phyloP scores from a whole-genome alignment of 1,140 invertebrate genomes.

The Neodiprion lecontei region DNA sequence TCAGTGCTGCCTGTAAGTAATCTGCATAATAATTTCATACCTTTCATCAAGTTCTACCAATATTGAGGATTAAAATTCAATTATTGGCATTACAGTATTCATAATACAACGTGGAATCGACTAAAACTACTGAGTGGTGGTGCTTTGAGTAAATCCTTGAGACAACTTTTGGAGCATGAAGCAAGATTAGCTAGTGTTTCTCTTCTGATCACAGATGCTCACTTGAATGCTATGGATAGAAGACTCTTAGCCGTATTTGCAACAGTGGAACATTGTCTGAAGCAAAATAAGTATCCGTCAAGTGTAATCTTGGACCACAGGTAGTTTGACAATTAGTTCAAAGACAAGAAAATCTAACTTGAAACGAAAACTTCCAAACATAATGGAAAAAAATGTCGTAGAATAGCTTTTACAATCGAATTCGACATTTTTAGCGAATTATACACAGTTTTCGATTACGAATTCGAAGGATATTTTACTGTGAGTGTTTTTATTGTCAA shows the following conservation, averaged over 20 bases:
- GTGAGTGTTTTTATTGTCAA: too few species aligned
- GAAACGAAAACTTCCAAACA: too few species aligned
- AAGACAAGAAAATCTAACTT: too few species aligned
- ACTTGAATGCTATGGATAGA: constrained; percentile 82
- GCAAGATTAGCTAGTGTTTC: constrained; percentile 57
- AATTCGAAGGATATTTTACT: too few species aligned
- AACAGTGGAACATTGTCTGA: constrained; percentile 75
- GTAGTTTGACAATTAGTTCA: neutral
- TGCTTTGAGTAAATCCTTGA: constrained; percentile 64
- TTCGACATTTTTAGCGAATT: too few species aligned
- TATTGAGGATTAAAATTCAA: constrained; percentile 19
- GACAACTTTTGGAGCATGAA: constrained; percentile 61
- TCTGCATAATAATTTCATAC: constrained; percentile 24
- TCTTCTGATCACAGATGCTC: constrained; percentile 74
- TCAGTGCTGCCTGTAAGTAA: constrained; percentile 87
- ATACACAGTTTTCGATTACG: too few species aligned
- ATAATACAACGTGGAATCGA: constrained; percentile 72
- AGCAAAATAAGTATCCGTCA: constrained; percentile 51
- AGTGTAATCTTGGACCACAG: constrained; percentile 48
- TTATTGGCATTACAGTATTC: constrained; percentile 66
- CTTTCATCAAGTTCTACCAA: constrained; percentile 31
- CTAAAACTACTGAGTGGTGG: constrained; percentile 74
- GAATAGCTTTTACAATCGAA: too few species aligned
- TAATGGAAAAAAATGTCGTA: too few species aligned
- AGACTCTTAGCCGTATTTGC: constrained; percentile 76